These are phyloP conservation scores for Scortum barcoo DNA, from an alignment of 2,113 vertebrate species.

Conservation along the genomic window DNA sequence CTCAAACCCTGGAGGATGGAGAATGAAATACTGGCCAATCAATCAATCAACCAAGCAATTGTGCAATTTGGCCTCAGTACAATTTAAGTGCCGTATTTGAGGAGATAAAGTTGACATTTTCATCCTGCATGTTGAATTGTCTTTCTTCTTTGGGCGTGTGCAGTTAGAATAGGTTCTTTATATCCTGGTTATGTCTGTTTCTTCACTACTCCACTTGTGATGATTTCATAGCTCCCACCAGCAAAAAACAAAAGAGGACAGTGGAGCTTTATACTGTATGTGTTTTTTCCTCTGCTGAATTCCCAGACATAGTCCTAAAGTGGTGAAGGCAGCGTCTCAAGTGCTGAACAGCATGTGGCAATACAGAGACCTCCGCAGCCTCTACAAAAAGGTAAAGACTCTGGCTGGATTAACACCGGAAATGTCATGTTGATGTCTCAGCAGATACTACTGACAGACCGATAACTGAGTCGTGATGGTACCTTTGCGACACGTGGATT, in stretches of 20 bases:
- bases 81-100: constrained; percentile 25
- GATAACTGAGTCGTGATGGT: background rate
- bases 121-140: background rate
- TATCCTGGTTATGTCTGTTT: background rate
- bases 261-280: constrained; percentile 68
- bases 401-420: background rate
- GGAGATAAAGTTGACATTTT: constrained; percentile 10
- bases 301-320: constrained; percentile 97
- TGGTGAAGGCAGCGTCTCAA: constrained; percentile 99
- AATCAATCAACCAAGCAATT: constrained; percentile 61
- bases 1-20: constrained; percentile 40
- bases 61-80: constrained; percentile 28
- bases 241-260: background rate
- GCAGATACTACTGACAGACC: background rate
- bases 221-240: background rate
- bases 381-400: constrained; percentile 96
- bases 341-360: constrained; percentile 99
- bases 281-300: constrained; percentile 74
- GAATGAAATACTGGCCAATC: constrained; percentile 63
- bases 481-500: background rate
- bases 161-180: background rate
- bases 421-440: background rate
- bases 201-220: constrained; percentile 4
- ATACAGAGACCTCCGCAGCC: constrained; percentile 98
- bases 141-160: constrained; percentile 5